Evolutionary conservation across 2,888 invertebrate genomes (phyloP).

Genomic region (Ophion slaviceki): DNA sequence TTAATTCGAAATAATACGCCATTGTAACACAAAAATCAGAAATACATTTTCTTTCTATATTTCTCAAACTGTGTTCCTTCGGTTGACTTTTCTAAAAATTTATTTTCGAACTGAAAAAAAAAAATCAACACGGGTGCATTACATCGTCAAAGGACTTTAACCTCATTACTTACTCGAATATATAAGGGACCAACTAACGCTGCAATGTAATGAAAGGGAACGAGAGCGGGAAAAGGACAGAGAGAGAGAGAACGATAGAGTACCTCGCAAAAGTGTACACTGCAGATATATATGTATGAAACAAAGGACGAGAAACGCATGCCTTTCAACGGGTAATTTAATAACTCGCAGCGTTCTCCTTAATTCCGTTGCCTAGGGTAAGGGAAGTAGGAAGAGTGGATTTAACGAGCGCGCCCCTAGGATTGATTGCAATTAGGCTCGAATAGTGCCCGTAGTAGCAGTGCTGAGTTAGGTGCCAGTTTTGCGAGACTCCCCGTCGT

Average conservation of each 20-base stretch:
- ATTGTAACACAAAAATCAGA: too few relatives aligned
- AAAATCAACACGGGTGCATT: background rate
- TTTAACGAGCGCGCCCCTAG: constrained; percentile 72
- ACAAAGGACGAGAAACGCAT: constrained; percentile 51
- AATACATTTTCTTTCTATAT: too few relatives aligned
- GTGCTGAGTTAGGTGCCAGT: constrained; percentile 55
- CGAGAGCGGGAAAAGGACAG: background rate
- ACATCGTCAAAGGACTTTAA: constrained; percentile 14
- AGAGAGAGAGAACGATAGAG: background rate
- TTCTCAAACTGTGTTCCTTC: too few relatives aligned
- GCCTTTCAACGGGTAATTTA: constrained; percentile 67
- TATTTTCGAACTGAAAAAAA: background rate
- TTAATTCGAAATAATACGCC: too few relatives aligned
- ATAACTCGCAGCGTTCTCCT: constrained; percentile 63
- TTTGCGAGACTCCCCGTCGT: constrained; percentile 49
- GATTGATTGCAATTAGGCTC: constrained; percentile 76
- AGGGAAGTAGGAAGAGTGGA: constrained; percentile 25
- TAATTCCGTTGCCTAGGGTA: constrained; percentile 61
- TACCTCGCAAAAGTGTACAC: background rate
- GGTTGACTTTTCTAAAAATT: too few relatives aligned
- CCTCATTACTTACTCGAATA: background rate
- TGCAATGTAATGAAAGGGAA: constrained; percentile 12
- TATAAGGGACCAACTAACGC: background rate
- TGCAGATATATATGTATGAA: constrained; percentile 29
- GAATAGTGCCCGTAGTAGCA: constrained; percentile 51